Percentiles rank a stretch among this genome's conserved stretches.
These are phyloP conservation scores for Prionailurus viverrinus DNA, from an alignment of 2,113 vertebrate species.

Conservation along the genomic window DNA sequence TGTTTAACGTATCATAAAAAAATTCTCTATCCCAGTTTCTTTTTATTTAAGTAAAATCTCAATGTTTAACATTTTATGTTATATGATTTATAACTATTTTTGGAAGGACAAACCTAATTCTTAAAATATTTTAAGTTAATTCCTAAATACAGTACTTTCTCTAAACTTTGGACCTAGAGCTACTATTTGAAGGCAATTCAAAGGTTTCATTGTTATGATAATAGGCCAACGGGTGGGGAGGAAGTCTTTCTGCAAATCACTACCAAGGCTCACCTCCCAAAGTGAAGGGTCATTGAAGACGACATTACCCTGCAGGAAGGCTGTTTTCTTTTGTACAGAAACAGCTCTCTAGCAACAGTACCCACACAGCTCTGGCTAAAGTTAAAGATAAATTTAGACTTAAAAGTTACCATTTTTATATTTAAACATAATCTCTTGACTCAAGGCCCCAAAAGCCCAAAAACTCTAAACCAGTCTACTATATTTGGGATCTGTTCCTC, in stretches of 20 bases:
- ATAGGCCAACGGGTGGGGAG: background rate
- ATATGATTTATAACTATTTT: slow-evolving; percentile 43
- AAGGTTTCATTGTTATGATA: slow-evolving; percentile 64
- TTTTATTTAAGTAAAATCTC: slow-evolving; percentile 54
- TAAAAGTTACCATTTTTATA: slow-evolving; percentile 69
- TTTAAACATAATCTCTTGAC: slow-evolving; percentile 57
- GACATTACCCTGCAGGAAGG: background rate
- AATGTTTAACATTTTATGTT: slow-evolving; percentile 33
- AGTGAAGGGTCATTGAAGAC: background rate
- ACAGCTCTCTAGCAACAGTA: slow-evolving; percentile 35
- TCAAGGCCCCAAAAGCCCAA: background rate
- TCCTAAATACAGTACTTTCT: slow-evolving; percentile 26
- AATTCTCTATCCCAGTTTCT: slow-evolving; percentile 12
- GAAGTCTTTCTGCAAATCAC: slow-evolving; percentile 64
- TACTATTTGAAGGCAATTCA: slow-evolving; percentile 40
- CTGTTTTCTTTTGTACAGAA: slow-evolving; percentile 48
- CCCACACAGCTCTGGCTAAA: slow-evolving; percentile 48
- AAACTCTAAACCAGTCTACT: slow-evolving; percentile 40
- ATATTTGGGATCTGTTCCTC: background rate
- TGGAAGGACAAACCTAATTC: slow-evolving; percentile 43
- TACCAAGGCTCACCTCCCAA: slow-evolving; percentile 42
- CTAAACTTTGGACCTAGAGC: slow-evolving; percentile 25
- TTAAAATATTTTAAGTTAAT: slow-evolving; percentile 63
- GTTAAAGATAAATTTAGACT: slow-evolving; percentile 45
- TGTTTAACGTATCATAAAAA: slow-evolving; percentile 26